phyloP scores from a whole-genome alignment of 2,797 vertebrate species.

The Pristis pectinata region DNA sequence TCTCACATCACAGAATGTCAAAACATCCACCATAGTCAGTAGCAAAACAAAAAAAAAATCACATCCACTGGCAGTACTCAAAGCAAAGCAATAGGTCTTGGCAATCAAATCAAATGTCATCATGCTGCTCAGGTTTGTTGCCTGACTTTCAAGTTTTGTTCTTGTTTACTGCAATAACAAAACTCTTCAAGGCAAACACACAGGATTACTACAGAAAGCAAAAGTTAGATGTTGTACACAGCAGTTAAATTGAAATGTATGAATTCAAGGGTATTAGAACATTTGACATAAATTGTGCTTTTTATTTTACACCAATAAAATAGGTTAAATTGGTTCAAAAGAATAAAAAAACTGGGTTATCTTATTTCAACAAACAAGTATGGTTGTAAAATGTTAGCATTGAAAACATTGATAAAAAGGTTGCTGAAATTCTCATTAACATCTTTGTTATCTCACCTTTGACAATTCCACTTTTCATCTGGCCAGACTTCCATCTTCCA shows the following conservation, averaged over 20 bases:
- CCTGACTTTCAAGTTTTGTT: background rate
- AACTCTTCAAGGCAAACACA: background rate
- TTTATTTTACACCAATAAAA: background rate
- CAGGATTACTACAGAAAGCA: background rate
- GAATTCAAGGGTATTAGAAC: background rate
- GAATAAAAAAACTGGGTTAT: background rate
- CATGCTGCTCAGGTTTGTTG: background rate
- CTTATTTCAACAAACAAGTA: background rate
- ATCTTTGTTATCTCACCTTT: background rate
- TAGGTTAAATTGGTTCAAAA: background rate
- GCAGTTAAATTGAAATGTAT: background rate
- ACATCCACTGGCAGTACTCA: background rate
- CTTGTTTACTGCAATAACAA: background rate
- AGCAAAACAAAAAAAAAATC: background rate
- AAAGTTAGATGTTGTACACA: background rate
- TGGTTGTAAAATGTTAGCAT: background rate
- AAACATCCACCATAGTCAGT: background rate
- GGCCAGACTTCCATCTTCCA: background rate
- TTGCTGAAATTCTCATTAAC: background rate
- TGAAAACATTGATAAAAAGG: background rate
- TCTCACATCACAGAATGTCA: background rate
- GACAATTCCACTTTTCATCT: background rate
- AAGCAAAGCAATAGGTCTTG: background rate
- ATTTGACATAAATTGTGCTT: background rate
- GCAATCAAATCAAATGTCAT: conserved; percentile 16